Percentiles rank a stretch among this genome's conserved stretches.
Conservation (phyloP, 2,797 vertebrate species). For the Ataeniobius toweri region DNA sequence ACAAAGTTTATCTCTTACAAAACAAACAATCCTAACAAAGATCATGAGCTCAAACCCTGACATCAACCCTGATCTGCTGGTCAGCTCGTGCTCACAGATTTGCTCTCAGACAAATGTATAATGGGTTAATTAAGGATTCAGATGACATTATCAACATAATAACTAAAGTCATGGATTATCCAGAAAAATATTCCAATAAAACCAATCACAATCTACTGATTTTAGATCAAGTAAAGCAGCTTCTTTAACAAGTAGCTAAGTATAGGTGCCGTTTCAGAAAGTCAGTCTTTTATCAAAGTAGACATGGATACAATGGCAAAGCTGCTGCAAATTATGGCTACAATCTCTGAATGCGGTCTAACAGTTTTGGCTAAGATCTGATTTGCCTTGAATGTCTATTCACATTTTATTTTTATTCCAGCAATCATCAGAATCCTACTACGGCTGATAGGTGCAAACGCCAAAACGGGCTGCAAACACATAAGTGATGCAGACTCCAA, state of each 20-base stretch:
- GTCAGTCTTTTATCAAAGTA: background rate
- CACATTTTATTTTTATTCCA: background rate
- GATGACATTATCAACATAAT: background rate
- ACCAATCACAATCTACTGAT: background rate
- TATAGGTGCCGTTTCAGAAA: background rate
- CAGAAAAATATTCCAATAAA: background rate
- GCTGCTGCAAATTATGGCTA: background rate
- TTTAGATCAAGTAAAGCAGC: background rate
- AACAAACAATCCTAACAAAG: background rate
- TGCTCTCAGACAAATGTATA: background rate
- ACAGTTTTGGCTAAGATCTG: background rate
- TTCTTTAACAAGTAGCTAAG: background rate
- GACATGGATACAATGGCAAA: background rate
- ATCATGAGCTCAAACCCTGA: background rate
- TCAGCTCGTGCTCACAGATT: background rate
- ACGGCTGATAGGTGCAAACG: no score
- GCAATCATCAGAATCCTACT: background rate
- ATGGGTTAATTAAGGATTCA: background rate
- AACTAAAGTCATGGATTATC: background rate
- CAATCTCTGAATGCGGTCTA: background rate
- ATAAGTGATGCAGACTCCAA: no score
- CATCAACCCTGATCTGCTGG: background rate
- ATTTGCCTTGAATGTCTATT: background rate
- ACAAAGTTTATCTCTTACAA: background rate
- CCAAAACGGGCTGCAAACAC: no score